These are phyloP conservation scores for Poecile montanus DNA, from an alignment of 2,797 vertebrate genomes.

Conservation along the genomic window DNA sequence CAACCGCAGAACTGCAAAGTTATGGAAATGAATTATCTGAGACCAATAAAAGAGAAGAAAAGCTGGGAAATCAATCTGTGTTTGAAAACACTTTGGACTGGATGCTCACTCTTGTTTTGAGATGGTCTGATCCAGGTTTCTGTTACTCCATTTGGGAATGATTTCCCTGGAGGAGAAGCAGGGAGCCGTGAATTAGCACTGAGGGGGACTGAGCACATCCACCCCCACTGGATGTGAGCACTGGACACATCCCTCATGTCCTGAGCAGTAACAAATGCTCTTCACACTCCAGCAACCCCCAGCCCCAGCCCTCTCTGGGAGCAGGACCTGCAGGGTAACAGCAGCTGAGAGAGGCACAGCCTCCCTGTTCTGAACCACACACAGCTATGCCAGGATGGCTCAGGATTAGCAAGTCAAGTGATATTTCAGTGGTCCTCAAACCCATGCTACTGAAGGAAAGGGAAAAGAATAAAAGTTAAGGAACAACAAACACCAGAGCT, in stretches of 20 bases:
- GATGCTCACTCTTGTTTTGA: neutral
- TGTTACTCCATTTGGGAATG: neutral
- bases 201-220: neutral
- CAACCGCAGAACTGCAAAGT: neutral
- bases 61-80: neutral
- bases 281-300: fast-evolving
- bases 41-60: neutral
- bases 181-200: neutral
- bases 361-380: neutral
- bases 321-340: neutral
- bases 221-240: fast-evolving
- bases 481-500: neutral
- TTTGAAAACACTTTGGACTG: neutral
- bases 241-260: neutral
- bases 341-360: neutral
- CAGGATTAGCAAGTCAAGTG: neutral
- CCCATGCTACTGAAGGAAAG: neutral
- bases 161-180: neutral
- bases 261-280: neutral
- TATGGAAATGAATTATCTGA: neutral
- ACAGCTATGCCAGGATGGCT: neutral
- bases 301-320: neutral
- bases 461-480: neutral
- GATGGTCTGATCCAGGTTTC: neutral
- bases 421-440: neutral